phyloP scores from a whole-genome alignment of 2,888 invertebrate species.

The Melanostoma mellinum region DNA sequence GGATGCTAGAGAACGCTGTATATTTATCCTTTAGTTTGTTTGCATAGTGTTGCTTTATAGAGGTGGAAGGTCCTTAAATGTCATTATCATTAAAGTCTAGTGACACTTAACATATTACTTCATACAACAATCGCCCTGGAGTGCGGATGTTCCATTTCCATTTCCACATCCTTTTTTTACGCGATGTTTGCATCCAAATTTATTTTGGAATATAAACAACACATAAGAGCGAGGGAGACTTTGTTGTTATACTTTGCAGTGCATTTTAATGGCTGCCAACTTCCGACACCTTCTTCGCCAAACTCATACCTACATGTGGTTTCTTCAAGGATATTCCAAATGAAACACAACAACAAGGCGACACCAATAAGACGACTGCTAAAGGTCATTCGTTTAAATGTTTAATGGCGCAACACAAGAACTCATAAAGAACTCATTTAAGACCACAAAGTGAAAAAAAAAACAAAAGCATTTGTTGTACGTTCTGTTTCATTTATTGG shows the following conservation, averaged over 20 bases:
- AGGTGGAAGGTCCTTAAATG: slow-evolving; percentile 41
- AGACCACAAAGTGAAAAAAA: slow-evolving; percentile 6
- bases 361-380: not conserved
- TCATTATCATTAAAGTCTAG: slow-evolving; percentile 65
- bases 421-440: slow-evolving; percentile 42
- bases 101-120: slow-evolving; percentile 36
- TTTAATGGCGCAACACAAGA: not conserved
- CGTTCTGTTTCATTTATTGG: slow-evolving; percentile 6
- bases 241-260: not conserved
- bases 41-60: slow-evolving; percentile 6
- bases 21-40: slow-evolving; percentile 28
- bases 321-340: slow-evolving; percentile 3
- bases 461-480: slow-evolving; percentile 9
- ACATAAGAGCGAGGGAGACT: not conserved
- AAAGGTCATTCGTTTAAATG: no score
- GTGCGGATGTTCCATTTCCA: slow-evolving; percentile 29
- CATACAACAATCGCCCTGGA: not conserved
- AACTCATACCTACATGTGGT: slow-evolving; percentile 15
- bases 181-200: not conserved
- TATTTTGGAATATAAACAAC: not conserved
- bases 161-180: slow-evolving; percentile 8
- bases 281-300: slow-evolving; percentile 5
- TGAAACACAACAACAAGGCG: slow-evolving; percentile 1
- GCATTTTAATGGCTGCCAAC: slow-evolving; percentile 20
- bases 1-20: slow-evolving; percentile 42